A percentile compares a stretch with the other conserved stretches of the same genome.
phyloP scores from a whole-genome alignment of 2,888 invertebrate genomes.

The Drosophila aldrichi region DNA sequence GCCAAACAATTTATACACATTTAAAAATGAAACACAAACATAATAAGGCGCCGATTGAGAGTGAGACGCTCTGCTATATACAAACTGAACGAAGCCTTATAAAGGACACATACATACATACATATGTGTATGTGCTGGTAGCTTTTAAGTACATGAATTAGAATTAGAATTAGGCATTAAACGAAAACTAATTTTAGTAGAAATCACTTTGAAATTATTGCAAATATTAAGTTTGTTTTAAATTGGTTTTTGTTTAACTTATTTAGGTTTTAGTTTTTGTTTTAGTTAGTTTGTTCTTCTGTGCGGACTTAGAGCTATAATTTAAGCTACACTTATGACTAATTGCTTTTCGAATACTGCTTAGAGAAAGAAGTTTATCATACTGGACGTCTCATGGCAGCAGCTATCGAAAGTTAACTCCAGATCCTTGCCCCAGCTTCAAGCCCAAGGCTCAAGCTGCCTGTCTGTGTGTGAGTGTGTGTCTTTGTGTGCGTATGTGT shows the following conservation, averaged over 20 bases:
- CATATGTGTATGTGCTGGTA: slow-evolving; percentile 18
- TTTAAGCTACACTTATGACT: slow-evolving; percentile 82
- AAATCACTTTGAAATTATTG: slow-evolving; percentile 81
- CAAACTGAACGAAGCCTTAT: slow-evolving; percentile 78
- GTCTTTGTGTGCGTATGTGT: not conserved
- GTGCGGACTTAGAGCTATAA: slow-evolving; percentile 68
- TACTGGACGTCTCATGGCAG: slow-evolving; percentile 79
- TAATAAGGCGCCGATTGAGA: slow-evolving; percentile 58
- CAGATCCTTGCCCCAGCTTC: slow-evolving; percentile 32
- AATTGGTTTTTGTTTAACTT: slow-evolving; percentile 34
- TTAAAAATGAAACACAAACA: slow-evolving; percentile 72
- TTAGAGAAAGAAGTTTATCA: slow-evolving; percentile 86
- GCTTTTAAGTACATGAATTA: slow-evolving; percentile 64
- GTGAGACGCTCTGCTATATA: slow-evolving; percentile 64
- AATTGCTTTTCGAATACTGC: slow-evolving; percentile 86
- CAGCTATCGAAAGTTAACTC: slow-evolving; percentile 16
- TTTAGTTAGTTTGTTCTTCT: slow-evolving; percentile 42
- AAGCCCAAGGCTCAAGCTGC: slow-evolving; percentile 18
- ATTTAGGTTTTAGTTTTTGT: slow-evolving; percentile 22
- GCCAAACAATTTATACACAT: slow-evolving; percentile 42
- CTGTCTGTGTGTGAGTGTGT: not conserved
- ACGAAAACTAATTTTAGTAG: slow-evolving; percentile 69
- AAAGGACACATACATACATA: slow-evolving; percentile 15
- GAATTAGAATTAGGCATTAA: slow-evolving; percentile 50
- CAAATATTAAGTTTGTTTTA: slow-evolving; percentile 61